Evolutionary conservation across 1,140 invertebrate genomes (phyloP), one percentile per base, ranked within the genome.

Genomic region (Eriocheir sinensis): DNA sequence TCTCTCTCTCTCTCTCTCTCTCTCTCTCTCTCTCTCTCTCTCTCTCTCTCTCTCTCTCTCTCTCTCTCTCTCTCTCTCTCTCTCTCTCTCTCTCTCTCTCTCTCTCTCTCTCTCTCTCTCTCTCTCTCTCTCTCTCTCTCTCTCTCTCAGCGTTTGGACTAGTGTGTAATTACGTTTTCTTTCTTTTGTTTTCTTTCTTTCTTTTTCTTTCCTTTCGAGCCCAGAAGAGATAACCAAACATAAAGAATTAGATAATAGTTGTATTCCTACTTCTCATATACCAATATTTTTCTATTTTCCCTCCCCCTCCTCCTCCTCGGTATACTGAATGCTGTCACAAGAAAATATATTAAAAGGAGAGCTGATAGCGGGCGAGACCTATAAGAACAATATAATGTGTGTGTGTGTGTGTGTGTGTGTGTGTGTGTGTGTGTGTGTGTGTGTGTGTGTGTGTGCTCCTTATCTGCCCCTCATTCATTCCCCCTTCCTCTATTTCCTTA

Each of bases 1-100:
- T 89, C 40, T 89, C 40, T 44, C 40, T 27, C 38, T 34, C 88
- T 89, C 88, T 34, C 40, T 48, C 38, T 89, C 40, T 48, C 34
- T 34, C 40, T 89, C 38, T 89, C 17, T 89, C 40, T 89, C 40
- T 48, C 17, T 48, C 88, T 89, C 34, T n/a, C 81, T 85, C 32
- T 85, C 21, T 85, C 32, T 85, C 32, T 34, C 81, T 85, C 81
- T 34, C 32, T 34, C 81, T 85, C 81, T 34, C 32, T 34, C 81
- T 85, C 81, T 34, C 32, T 34, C 81, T 85, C 81, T 34, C 32
- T 2, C 81, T 85, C 81, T 34, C 32, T 34, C 81, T 85, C 81
- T 34, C 32, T 30, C 38, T 38, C 38, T 30, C 32, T 30, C 38
- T 38, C 38, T 9, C 9, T 30, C 38, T 38, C 38, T 30, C 2